These are phyloP conservation scores for Colostygia pectinataria DNA, from an alignment of 2,888 invertebrate species.

Conservation along the genomic window DNA sequence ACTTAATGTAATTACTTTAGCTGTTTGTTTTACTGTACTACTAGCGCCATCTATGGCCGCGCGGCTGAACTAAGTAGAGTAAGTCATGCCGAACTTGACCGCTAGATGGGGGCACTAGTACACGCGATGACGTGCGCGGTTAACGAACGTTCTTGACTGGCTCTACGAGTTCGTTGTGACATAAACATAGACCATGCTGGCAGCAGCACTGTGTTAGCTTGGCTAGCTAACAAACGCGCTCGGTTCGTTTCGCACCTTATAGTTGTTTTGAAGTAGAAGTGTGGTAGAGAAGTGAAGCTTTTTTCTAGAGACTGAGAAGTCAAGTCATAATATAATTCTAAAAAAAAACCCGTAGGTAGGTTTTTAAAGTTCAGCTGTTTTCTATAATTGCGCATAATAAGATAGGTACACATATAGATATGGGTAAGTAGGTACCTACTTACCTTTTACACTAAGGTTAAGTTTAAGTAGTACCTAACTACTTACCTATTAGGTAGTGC, in stretches of 20 bases:
- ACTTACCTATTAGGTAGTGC: too few relatives aligned
- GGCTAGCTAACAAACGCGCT: slow-evolving; percentile 1
- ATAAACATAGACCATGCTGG: slow-evolving; percentile 37
- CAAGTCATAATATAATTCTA: too few relatives aligned
- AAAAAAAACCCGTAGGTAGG: too few relatives aligned
- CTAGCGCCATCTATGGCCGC: slow-evolving; percentile 65
- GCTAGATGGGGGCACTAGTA: slow-evolving; percentile 76
- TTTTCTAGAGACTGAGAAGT: too few relatives aligned
- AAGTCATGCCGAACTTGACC: slow-evolving; percentile 80
- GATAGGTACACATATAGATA: background rate
- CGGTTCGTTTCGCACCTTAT: background rate
- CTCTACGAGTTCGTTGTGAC: slow-evolving; percentile 68
- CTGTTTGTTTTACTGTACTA: slow-evolving; percentile 30
- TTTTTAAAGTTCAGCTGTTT: too few relatives aligned
- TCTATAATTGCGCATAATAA: too few relatives aligned
- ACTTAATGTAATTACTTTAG: too few relatives aligned
- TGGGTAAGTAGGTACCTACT: background rate
- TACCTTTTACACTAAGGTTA: too few relatives aligned
- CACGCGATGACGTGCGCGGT: slow-evolving; percentile 70
- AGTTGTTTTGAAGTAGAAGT: too few relatives aligned
- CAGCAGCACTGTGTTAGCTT: background rate
- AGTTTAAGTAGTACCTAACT: too few relatives aligned
- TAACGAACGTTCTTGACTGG: slow-evolving; percentile 83
- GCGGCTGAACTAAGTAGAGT: slow-evolving; percentile 49
- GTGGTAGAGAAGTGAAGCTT: too few relatives aligned